A percentile compares a stretch with the other conserved stretches of the same genome.
phyloP scores from a whole-genome alignment of 53 echinoderm and acorn worm genomes.

The Pentamera pediparva region DNA sequence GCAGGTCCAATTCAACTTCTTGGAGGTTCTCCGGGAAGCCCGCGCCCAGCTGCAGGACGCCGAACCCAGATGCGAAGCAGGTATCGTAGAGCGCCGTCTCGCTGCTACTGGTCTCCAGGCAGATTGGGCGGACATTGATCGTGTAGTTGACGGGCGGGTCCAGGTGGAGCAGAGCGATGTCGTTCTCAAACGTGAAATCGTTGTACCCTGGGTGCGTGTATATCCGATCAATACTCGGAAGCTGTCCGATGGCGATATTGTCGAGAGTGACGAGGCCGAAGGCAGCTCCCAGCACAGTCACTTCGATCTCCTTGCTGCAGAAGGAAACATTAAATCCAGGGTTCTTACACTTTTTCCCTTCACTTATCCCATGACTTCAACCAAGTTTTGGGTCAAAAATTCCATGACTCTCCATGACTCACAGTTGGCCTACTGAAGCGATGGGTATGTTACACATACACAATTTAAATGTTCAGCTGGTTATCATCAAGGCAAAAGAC shows the following conservation, averaged over 20 bases:
- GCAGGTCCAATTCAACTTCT: background rate
- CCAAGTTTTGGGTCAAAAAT: no score
- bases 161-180: slow-evolving; percentile 3
- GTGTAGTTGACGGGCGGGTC: background rate
- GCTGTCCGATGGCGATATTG: background rate
- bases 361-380: no score
- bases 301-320: background rate
- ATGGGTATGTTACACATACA: no score
- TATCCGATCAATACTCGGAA: no score
- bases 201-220: background rate
- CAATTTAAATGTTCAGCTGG: no score
- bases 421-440: no score
- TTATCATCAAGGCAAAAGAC: no score
- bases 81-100: background rate
- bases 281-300: background rate
- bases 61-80: slow-evolving; percentile 8
- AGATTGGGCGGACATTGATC: background rate
- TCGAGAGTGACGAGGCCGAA: background rate
- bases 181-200: background rate
- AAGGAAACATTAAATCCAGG: no score
- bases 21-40: background rate
- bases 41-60: background rate
- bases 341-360: no score
- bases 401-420: no score
- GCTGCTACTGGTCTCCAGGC: slow-evolving; percentile 1